Base-by-base conservation (phyloP, 2,888 invertebrate genomes). In the Melipona beecheii region DNA sequence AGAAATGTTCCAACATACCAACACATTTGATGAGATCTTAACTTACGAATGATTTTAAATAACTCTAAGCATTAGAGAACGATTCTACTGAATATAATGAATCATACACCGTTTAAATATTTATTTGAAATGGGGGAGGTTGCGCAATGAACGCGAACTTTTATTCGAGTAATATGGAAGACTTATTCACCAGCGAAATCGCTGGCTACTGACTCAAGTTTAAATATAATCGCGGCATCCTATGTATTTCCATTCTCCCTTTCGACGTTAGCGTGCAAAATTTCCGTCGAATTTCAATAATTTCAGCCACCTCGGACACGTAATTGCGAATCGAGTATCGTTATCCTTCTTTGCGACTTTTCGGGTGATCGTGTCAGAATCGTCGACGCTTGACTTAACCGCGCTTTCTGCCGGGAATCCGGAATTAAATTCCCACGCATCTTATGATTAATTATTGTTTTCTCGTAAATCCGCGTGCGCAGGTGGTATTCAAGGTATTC, bases 191-290 rank as follows among this genome's bases (percentile, higher is more conserved):
- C 71, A 70, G 82, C 79, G 70, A 87, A 86, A 91, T 90, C 73
- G 83, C 74, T 86, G 69, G 70, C 80, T 81, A 79, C 78, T 91
- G 92, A 91, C 84, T 91, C 92, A 91, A 75, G 77, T 87, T 91
- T 91, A 91, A 91, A 91, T 91, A 89, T 89, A 88, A 88, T 81
- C 81, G 27, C 52, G 21, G 36, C 85, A 64, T 79, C 70, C 77
- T 77, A 77, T 76, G 84, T 79, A 74, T 24, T 65, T 83, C 58
- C 81, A 83, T 65, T 78, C 79, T 68, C 71, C 80, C 50, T 64
- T 52, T 64, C 65, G 64, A 65, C 54, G n/a, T 27, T 66, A 66
- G 15, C 64, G 54, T 72, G 56, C 69, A 65, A 70, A 77, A 71
- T 84, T 68, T 84, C 75, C 72, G 60, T 15, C 24, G 27, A 24